A percentile compares a stretch with the other conserved stretches of the same genome.
These are phyloP conservation scores for Paramormyrops hopkinsi DNA, from an alignment of 2,797 vertebrate species.

Conservation along the genomic window DNA sequence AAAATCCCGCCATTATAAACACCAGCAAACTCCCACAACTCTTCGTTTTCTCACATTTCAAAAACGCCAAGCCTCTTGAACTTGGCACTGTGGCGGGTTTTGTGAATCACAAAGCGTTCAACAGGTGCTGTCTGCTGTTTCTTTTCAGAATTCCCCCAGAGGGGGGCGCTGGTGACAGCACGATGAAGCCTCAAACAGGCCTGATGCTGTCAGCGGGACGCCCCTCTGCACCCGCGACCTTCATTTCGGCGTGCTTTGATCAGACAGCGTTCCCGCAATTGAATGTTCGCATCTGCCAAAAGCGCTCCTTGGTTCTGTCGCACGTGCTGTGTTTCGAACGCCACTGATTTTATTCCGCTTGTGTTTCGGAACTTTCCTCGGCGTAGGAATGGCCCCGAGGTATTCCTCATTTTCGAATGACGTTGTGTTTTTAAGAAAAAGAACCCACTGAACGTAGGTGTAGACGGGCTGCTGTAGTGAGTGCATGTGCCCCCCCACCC, in stretches of 20 bases:
- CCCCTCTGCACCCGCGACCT: background rate
- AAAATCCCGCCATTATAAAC: background rate
- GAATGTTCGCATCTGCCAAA: background rate
- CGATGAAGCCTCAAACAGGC: background rate
- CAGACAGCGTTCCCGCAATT: background rate
- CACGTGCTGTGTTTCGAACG: conserved; percentile 22
- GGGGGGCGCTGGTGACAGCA: background rate
- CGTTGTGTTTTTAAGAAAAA: conserved; percentile 42
- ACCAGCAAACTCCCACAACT: background rate
- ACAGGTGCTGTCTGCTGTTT: background rate
- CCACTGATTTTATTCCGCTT: conserved; percentile 34
- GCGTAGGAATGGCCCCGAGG: conserved; percentile 13
- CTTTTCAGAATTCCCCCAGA: background rate
- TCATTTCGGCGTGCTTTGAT: background rate
- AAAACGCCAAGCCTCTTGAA: background rate
- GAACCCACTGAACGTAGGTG: conserved; percentile 28
- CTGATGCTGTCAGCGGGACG: background rate
- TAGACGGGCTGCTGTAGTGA: background rate
- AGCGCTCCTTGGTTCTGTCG: background rate
- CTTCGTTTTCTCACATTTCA: background rate
- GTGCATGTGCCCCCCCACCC: background rate
- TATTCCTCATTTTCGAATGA: conserved; percentile 35
- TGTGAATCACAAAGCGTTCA: background rate
- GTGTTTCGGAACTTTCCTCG: conserved; percentile 29
- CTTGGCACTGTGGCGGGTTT: background rate